A percentile compares a stretch with the other conserved stretches of the same genome.
Evolutionary conservation across 2,888 invertebrate genomes (phyloP).

Genomic region (Operophtera brumata): DNA sequence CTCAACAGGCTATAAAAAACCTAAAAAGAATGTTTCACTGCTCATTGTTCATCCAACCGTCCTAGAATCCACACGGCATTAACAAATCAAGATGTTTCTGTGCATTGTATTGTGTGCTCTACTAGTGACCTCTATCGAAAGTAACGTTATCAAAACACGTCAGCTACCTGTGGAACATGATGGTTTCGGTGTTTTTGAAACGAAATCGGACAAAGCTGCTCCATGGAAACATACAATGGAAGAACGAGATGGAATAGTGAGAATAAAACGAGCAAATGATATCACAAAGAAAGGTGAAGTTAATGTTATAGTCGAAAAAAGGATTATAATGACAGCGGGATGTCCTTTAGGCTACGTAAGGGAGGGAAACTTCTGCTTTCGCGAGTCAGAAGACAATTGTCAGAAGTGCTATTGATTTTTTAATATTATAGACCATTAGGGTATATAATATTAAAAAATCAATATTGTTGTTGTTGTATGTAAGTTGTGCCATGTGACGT

Average conservation of each 20-base stretch:
- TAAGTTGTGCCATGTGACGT: too few relatives aligned
- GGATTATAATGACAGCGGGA: conserved; percentile 29
- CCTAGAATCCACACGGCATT: neutral
- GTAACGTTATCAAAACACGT: neutral
- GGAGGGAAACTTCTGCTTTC: conserved; percentile 2
- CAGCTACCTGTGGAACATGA: neutral
- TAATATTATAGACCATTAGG: too few relatives aligned
- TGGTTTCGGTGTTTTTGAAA: neutral
- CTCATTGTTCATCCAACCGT: conserved; percentile 1
- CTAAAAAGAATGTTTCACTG: neutral
- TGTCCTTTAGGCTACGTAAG: conserved; percentile 5
- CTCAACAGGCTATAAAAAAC: conserved; percentile 11
- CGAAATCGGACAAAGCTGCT: neutral
- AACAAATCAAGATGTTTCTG: conserved; percentile 9
- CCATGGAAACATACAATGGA: neutral
- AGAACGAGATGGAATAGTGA: neutral
- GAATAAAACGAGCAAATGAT: neutral
- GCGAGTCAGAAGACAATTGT: neutral
- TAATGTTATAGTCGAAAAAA: conserved; percentile 27
- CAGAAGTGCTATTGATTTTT: too few relatives aligned
- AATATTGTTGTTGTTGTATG: too few relatives aligned
- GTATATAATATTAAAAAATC: too few relatives aligned
- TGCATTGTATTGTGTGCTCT: conserved; percentile 6
- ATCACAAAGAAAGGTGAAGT: neutral
- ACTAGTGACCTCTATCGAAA: conserved; percentile 1